Evolutionary conservation across 2,888 invertebrate genomes (phyloP), one percentile per base, ranked within the genome.

Genomic region (Drosophila nigricruria): DNA sequence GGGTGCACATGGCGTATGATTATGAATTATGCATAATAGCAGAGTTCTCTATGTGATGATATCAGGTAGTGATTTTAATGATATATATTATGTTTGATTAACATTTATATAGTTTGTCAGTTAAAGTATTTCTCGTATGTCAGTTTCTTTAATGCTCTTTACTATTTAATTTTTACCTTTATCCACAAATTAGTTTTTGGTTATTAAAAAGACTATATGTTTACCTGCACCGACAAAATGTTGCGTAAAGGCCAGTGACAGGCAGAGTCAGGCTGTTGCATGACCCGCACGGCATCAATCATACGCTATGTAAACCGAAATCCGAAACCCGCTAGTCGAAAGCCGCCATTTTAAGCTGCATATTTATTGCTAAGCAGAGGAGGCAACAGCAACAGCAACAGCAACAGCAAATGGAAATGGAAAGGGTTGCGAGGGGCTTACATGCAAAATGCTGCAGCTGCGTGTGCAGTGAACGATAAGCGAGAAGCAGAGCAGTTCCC

Each of bases 331-430:
- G 87, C 89, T 73, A 84, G 85, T 82, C 89, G 89, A 82, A 89
- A 88, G 80, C 89, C 84, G 80, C 87, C 84, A 85, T 84, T 84
- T 89, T 89, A 85, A 85, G 84, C 89, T 88, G 82, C 76, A 88
- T 88, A 85, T 85, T 89, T 85, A 85, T 85, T 74, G 86, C 84
- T 85, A 89, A 85, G 88, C 89, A 77, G 73, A 60, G 75, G 38
- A 54, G 56, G 54, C 36, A 50, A 53, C 47, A 58, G 27, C 27
- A 27, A 5, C 27, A 5, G 27, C 5, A 30, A 30, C 30, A 30
- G 30, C 30, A 30, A 32, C 56, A 47, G n/a, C n/a, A n/a, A n/a
- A n/a, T n/a, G n/a, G n/a, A n/a, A n/a, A 49, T 62, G 56, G 38
- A 53, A 14, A 43, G 34, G 27, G 52, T 30, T 18, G 40, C 18